A percentile compares a stretch with the other conserved stretches of the same genome.
Evolutionary conservation across 2,888 invertebrate genomes (phyloP).

Genomic region (Sialis fuliginosa): DNA sequence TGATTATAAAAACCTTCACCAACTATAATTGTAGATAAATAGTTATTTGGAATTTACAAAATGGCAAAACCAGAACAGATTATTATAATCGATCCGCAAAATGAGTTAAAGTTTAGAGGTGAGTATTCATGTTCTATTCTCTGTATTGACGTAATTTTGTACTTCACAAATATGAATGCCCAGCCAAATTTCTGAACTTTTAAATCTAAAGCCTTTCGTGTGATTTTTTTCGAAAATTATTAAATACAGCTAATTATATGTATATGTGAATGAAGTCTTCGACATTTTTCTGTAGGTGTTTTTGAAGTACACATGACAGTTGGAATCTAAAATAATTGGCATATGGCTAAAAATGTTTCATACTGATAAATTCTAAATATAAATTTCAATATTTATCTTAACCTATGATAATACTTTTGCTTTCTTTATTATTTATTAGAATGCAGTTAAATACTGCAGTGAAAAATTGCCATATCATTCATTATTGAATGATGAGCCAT

Average conservation of each 20-base stretch:
- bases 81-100: slow-evolving; percentile 72
- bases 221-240: slow-evolving; percentile 11
- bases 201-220: slow-evolving; percentile 5
- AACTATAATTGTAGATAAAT: too few species aligned
- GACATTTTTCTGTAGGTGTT: neutral
- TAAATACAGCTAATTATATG: too few species aligned
- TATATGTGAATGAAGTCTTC: too few species aligned
- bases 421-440: too few species aligned
- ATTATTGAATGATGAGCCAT: neutral
- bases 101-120: slow-evolving; percentile 84
- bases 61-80: slow-evolving; percentile 61
- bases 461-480: neutral
- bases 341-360: neutral
- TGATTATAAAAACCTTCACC: too few species aligned
- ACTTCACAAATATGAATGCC: slow-evolving; percentile 10
- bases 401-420: too few species aligned
- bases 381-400: too few species aligned
- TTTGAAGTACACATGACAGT: neutral
- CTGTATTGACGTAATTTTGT: slow-evolving; percentile 20
- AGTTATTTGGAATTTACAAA: slow-evolving; percentile 14
- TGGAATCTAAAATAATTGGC: too few species aligned
- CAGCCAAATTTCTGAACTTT: slow-evolving; percentile 4
- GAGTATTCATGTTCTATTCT: slow-evolving; percentile 30
- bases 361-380: too few species aligned
- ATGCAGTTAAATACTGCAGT: too few species aligned